A percentile compares a stretch with the other conserved stretches of the same genome.
Conservation (phyloP, 2,797 vertebrate genomes). For the Cyprinodon diabolis region DNA sequence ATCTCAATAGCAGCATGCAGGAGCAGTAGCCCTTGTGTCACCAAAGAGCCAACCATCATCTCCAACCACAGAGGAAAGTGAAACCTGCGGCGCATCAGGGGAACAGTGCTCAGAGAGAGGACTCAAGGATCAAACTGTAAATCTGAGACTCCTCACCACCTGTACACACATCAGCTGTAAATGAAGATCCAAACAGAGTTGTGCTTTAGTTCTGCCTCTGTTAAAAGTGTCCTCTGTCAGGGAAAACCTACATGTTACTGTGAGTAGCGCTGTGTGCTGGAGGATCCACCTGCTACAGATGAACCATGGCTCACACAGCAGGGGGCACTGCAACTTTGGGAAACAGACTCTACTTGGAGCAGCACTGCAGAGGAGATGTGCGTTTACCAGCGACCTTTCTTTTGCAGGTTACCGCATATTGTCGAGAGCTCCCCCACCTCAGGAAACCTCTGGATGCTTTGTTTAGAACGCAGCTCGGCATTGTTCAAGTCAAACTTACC, state of each 20-base stretch:
- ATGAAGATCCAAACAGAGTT: slow-evolving; percentile 21
- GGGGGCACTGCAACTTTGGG: slow-evolving; percentile 69
- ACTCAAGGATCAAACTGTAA: slow-evolving; percentile 25
- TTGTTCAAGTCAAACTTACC: not conserved
- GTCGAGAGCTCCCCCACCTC: slow-evolving; percentile 39
- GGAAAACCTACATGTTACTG: slow-evolving; percentile 21
- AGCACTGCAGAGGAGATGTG: slow-evolving; percentile 10
- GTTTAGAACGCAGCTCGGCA: slow-evolving; percentile 10
- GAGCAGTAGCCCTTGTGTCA: slow-evolving; percentile 83
- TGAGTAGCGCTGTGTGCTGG: slow-evolving; percentile 16
- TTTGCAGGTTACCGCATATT: slow-evolving; percentile 8
- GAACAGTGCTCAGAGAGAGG: slow-evolving; percentile 40
- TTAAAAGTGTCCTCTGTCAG: slow-evolving; percentile 21
- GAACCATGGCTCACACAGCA: slow-evolving; percentile 52
- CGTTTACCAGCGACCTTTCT: slow-evolving; percentile 18
- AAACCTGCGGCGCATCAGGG: slow-evolving; percentile 44
- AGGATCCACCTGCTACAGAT: slow-evolving; percentile 24
- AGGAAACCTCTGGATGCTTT: slow-evolving; percentile 41
- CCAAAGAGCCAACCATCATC: slow-evolving; percentile 81
- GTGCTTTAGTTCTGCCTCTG: slow-evolving; percentile 31
- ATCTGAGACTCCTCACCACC: slow-evolving; percentile 38
- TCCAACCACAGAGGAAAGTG: slow-evolving; percentile 78
- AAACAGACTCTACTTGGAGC: slow-evolving; percentile 24
- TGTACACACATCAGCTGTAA: slow-evolving; percentile 28
- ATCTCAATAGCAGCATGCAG: slow-evolving; percentile 71